These are phyloP conservation scores for Tyria jacobaeae DNA, from an alignment of 2,888 invertebrate genomes.

Conservation along the genomic window DNA sequence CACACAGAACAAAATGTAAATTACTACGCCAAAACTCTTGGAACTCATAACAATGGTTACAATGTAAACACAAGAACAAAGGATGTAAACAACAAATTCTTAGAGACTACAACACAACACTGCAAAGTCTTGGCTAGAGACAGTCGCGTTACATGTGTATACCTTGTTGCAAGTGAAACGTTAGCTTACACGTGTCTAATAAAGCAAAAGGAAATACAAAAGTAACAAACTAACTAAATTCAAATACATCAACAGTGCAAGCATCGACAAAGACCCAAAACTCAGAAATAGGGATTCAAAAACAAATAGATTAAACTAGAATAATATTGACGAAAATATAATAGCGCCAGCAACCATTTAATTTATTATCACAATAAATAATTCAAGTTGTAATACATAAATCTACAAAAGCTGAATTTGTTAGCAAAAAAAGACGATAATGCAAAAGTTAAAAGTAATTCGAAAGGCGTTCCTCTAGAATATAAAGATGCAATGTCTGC, in stretches of 20 bases:
- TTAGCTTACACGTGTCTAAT: not conserved
- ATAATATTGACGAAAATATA: not conserved
- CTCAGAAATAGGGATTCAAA: not conserved
- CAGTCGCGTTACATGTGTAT: constrained; percentile 33
- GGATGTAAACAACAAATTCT: constrained; percentile 59
- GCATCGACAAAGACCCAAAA: not conserved
- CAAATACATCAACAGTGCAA: not conserved
- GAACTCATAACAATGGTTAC: constrained; percentile 58
- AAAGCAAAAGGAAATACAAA: not conserved
- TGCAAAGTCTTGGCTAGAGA: constrained; percentile 3
- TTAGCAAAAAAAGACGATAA: constrained; percentile 24
- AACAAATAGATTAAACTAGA: not conserved
- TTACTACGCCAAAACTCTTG: constrained; percentile 35
- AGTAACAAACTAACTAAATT: not conserved
- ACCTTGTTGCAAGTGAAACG: constrained; percentile 16
- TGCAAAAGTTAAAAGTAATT: constrained; percentile 23
- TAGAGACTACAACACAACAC: constrained; percentile 24
- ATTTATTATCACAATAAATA: not conserved
- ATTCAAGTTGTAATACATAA: not conserved
- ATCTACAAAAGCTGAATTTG: not conserved
- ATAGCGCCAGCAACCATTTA: not conserved
- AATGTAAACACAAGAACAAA: constrained; percentile 52
- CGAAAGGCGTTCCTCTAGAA: constrained; percentile 33
- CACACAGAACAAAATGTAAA: not conserved
- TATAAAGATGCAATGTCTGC: constrained; percentile 77